Percentiles rank a stretch among this genome's conserved stretches.
These are phyloP conservation scores for Enteromius unitaeniatus DNA, from an alignment of 2,797 vertebrate genomes.

Conservation along the genomic window DNA sequence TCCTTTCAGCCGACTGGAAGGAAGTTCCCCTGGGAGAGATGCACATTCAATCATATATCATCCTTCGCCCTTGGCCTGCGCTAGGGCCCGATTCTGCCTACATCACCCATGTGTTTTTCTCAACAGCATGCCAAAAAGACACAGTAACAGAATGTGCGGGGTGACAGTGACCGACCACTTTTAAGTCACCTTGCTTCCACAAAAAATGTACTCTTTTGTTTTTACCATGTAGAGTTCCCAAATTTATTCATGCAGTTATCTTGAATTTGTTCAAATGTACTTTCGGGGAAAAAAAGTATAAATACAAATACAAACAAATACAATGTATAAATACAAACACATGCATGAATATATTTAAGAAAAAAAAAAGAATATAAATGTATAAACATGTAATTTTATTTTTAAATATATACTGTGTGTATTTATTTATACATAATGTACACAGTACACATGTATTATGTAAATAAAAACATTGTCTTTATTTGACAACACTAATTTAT, in stretches of 20 bases:
- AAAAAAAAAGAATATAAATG: too few species aligned
- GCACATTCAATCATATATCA: conserved; percentile 37
- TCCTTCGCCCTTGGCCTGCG: conserved; percentile 32
- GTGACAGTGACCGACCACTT: neutral
- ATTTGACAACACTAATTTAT: neutral
- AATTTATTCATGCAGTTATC: neutral
- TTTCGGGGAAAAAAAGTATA: too few species aligned
- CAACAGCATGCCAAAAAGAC: conserved; percentile 7
- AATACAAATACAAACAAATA: too few species aligned
- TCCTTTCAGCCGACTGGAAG: conserved; percentile 33
- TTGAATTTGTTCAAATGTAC: neutral
- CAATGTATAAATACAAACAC: too few species aligned
- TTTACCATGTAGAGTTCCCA: neutral
- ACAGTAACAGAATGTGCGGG: neutral
- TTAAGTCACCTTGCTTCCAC: neutral
- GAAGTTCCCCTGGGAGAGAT: conserved; percentile 35
- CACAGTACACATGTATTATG: too few species aligned
- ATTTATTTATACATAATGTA: too few species aligned
- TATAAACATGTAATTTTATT: too few species aligned
- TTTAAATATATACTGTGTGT: too few species aligned
- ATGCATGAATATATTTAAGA: too few species aligned
- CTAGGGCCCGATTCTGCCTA: neutral
- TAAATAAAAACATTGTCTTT: too few species aligned
- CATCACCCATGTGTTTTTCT: conserved; percentile 40
- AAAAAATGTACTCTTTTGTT: neutral